Evolutionary conservation across 1,140 invertebrate genomes (phyloP).

Genomic region (Rhopalosiphum padi): DNA sequence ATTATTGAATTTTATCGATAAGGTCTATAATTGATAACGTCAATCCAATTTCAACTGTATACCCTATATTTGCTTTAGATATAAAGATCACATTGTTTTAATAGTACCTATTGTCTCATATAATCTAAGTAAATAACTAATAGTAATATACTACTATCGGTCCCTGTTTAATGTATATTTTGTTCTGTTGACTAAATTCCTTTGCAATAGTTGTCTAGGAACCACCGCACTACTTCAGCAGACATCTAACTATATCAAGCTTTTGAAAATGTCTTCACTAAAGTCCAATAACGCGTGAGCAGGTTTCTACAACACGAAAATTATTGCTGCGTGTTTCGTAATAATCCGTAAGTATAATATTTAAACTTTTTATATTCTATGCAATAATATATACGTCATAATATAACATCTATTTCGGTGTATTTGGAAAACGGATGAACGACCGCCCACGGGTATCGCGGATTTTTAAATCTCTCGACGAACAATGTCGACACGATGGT

Average conservation of each 20-base stretch:
- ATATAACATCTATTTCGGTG: background rate
- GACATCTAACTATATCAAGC: background rate
- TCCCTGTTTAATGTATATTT: background rate
- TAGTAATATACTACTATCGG: no score
- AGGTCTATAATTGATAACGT: background rate
- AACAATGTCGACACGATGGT: background rate
- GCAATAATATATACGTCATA: no score
- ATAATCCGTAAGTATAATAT: background rate
- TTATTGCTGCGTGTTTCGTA: background rate
- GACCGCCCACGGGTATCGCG: background rate
- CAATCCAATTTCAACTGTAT: background rate
- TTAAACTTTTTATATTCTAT: background rate
- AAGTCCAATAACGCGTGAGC: background rate
- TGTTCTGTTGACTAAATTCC: background rate
- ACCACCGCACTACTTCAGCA: no score
- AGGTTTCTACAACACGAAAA: background rate
- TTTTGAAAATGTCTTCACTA: background rate
- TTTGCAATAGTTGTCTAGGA: background rate
- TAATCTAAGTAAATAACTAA: no score
- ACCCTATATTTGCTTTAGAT: background rate
- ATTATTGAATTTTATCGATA: background rate
- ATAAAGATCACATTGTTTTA: background rate
- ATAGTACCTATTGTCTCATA: no score
- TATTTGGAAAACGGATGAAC: background rate
- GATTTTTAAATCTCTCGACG: background rate